Evolutionary conservation across 2,113 vertebrate genomes (phyloP).

Genomic region (Aspidoscelis tigris): DNA sequence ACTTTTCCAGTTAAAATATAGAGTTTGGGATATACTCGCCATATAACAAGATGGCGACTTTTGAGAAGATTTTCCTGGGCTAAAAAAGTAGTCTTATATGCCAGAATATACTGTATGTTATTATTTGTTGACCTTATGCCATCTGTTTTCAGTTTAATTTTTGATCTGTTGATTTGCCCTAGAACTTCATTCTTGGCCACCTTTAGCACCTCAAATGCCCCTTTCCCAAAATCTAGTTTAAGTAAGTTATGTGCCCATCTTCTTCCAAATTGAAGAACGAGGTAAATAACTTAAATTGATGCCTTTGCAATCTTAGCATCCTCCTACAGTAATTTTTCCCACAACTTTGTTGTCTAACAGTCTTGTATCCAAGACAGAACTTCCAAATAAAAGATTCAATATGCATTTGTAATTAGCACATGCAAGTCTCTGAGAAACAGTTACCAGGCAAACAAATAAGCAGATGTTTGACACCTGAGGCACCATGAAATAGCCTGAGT

Average conservation of each 20-base stretch:
- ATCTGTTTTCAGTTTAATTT: not conserved
- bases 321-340: not conserved
- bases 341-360: conserved; percentile 1
- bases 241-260: not conserved
- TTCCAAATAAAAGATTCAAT: conserved; percentile 9
- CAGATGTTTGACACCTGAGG: conserved; percentile 34
- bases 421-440: conserved; percentile 22
- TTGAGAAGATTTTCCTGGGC: too few relatives aligned
- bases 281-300: not conserved
- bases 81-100: too few relatives aligned
- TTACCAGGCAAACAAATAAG: conserved; percentile 17
- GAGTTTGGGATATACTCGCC: too few relatives aligned
- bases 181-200: not conserved
- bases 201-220: not conserved
- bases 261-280: not conserved
- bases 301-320: not conserved
- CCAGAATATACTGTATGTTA: not conserved
- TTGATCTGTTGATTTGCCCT: not conserved
- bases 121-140: not conserved
- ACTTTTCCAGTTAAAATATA: too few relatives aligned
- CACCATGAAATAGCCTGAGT: conserved; percentile 16
- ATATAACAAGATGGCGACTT: too few relatives aligned
- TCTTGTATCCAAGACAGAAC: conserved; percentile 24
- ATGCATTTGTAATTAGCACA: conserved; percentile 19
- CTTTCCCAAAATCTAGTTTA: not conserved